A percentile compares a stretch with the other conserved stretches of the same genome.
Conservation (phyloP, 2,888 invertebrate species). For the Hartigia nigra region DNA sequence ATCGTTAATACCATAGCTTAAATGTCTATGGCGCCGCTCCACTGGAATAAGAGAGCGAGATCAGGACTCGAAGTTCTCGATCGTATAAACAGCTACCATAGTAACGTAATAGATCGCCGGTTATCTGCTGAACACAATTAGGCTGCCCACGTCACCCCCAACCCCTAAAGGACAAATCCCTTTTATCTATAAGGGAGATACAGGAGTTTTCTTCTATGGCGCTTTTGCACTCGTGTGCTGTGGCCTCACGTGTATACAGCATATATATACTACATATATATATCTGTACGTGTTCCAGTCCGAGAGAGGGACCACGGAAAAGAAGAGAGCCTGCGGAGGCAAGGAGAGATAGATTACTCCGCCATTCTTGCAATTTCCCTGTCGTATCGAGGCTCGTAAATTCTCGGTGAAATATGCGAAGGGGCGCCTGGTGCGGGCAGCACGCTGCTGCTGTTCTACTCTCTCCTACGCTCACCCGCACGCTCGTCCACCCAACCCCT, state of each 20-base stretch:
- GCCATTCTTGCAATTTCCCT: conserved; percentile 94
- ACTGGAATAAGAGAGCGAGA: neutral
- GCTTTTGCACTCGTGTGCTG: conserved; percentile 16
- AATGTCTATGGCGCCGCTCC: neutral
- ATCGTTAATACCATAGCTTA: neutral
- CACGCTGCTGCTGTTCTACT: conserved; percentile 61
- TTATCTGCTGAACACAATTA: conserved; percentile 63
- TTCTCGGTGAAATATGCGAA: conserved; percentile 85
- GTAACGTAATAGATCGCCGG: conserved; percentile 45
- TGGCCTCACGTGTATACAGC: conserved; percentile 24
- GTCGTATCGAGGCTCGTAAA: conserved; percentile 92
- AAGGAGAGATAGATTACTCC: conserved; percentile 85
- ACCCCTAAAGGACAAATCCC: conserved; percentile 58
- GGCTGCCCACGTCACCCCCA: conserved; percentile 45
- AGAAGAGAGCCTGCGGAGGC: conserved; percentile 61
- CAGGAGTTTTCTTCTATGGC: conserved; percentile 50
- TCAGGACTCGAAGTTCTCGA: neutral
- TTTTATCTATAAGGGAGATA: conserved; percentile 54
- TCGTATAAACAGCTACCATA: neutral
- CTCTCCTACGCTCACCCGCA: conserved; percentile 32
- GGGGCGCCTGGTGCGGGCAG: conserved; percentile 67
- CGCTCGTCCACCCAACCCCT: conserved; percentile 50
- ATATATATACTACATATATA: conserved; percentile 3
- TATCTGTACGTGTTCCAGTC: conserved; percentile 29
- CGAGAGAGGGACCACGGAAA: conserved; percentile 48